phyloP scores from a whole-genome alignment of 2,888 invertebrate species.

The Drosophila ezoana region DNA sequence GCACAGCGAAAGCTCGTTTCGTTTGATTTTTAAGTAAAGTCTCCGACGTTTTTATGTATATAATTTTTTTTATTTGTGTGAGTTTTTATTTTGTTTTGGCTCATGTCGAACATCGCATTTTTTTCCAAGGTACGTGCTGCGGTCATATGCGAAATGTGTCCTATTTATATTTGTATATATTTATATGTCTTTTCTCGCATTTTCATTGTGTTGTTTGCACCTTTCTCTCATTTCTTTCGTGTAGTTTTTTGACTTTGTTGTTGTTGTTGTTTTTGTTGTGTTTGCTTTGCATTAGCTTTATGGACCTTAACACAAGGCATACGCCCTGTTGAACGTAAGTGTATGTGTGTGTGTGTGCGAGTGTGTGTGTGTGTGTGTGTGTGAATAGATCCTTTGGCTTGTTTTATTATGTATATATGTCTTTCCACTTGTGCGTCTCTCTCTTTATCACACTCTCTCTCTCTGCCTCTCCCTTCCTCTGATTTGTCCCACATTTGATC shows the following conservation, averaged over 20 bases:
- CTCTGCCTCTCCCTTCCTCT: background rate
- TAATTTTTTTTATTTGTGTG: constrained; percentile 12
- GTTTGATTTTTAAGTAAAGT: constrained; percentile 11
- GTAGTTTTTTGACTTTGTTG: constrained; percentile 24
- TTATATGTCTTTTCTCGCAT: constrained; percentile 19
- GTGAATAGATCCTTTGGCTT: constrained; percentile 38
- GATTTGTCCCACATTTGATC: constrained; percentile 61
- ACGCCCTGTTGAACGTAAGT: constrained; percentile 41
- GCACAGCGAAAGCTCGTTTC: background rate
- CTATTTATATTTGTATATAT: background rate
- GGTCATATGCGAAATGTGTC: constrained; percentile 3
- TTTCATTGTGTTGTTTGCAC: constrained; percentile 21
- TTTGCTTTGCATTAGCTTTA: constrained; percentile 74
- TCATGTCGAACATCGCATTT: constrained; percentile 21
- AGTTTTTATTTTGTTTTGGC: constrained; percentile 23
- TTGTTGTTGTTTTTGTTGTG: constrained; percentile 19
- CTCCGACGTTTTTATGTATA: no score
- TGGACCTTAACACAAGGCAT: constrained; percentile 63
- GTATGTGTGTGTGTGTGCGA: constrained; percentile 5
- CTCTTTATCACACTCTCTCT: background rate
- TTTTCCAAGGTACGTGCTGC: constrained; percentile 25
- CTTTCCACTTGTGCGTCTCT: background rate
- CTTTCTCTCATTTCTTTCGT: constrained; percentile 14
- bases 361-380: constrained; percentile 9
- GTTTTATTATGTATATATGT: constrained; percentile 21